A percentile compares a stretch with the other conserved stretches of the same genome.
Conservation (phyloP, 2,797 vertebrate species). For the Rhabdophis nuchalis region DNA sequence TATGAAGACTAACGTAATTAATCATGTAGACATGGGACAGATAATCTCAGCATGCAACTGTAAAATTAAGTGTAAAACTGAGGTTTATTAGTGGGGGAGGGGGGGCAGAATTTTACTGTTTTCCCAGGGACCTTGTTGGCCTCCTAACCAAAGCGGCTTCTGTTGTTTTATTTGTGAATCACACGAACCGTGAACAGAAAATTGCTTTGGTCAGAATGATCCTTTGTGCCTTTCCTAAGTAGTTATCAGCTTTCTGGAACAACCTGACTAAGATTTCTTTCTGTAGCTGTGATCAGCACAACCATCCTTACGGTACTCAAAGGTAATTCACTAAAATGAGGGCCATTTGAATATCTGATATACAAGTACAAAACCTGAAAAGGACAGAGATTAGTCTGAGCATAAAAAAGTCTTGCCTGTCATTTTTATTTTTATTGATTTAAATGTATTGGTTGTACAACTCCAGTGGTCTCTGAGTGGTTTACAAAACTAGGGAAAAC, state of each 20-base stretch:
- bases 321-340: slow-evolving; percentile 16
- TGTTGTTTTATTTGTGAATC: neutral
- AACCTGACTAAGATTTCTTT: slow-evolving; percentile 8
- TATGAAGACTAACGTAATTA: neutral
- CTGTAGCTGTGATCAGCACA: slow-evolving; percentile 30
- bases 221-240: neutral
- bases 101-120: neutral
- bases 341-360: slow-evolving; percentile 40
- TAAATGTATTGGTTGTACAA: neutral
- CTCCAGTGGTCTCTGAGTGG: neutral
- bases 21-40: neutral
- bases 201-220: slow-evolving; percentile 21
- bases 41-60: neutral
- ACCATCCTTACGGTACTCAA: slow-evolving; percentile 28
- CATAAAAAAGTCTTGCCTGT: slow-evolving; percentile 41
- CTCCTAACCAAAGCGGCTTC: no score
- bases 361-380: slow-evolving; percentile 32
- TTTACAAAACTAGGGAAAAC: neutral
- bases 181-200: neutral
- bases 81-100: neutral
- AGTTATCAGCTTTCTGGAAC: slow-evolving; percentile 23
- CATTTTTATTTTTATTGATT: neutral
- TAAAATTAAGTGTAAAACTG: neutral
- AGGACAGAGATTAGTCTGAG: slow-evolving; percentile 29
- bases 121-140: neutral